Base-by-base conservation (phyloP, 2,113 vertebrate species). In the Shinisaurus crocodilurus region DNA sequence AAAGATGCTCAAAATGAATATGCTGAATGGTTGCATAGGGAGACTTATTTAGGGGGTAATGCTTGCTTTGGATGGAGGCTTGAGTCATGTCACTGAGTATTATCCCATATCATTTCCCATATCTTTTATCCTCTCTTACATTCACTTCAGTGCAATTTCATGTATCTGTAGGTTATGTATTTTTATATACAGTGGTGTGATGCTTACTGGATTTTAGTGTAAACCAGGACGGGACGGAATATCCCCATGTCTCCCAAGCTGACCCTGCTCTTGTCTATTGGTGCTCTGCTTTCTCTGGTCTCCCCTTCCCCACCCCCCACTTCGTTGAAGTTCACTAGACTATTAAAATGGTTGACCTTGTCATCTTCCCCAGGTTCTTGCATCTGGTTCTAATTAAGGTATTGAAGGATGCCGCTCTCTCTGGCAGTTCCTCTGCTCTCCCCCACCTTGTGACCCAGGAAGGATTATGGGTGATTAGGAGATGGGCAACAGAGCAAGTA, bases 311-410 rank as follows among this genome's bases (percentile, higher is more conserved):
- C 3, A 79, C 87, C 65, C 87, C 48, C 91, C 76, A 37, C 57
- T 0, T 20, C 5, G 7, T 70, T 90, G 95, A 87, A 13, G 93
- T 88, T 95, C 93, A 79, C 86, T 92, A 95, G 92, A 93, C 94
- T 88, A 43, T 90, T 88, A 2, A 9, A 90, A 91, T 6, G 1
- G 25, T 77, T 95, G 96, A 94, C 95, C 95, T 94, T 63, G 0
- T 94, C 92, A 45, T 93, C 95, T 89, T 93, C 92, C 92, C 94
- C 96, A 95, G 95, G 89, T 97, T 95, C 94, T 92, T 96, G 97
- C 97, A 98, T 98, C 98, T 98, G 97, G 96, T 97, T 98, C 95
- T 95, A 9, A 93, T 98, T 98, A 97, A 96, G 83, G 37, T 95
- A 95, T 95, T 95, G 95, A 89, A 77, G 95, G 96, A 96, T 96